Evolutionary conservation across 2,888 invertebrate genomes (phyloP).

Genomic region (Ornithoptera alexandrae): DNA sequence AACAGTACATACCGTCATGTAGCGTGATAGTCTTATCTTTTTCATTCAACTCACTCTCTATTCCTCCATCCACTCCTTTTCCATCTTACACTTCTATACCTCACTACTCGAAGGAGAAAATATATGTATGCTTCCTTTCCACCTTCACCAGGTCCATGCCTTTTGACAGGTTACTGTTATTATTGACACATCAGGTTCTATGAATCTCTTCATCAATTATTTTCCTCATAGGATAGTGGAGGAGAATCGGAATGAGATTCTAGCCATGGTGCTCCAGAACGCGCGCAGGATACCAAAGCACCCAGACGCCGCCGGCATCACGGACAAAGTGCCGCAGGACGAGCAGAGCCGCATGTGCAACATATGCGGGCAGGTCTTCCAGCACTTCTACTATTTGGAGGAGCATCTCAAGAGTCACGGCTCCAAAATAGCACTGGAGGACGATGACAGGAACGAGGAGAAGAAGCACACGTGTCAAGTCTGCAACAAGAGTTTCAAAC

Average conservation of each 20-base stretch:
- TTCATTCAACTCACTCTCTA: no score
- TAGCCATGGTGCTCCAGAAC: slow-evolving; percentile 73
- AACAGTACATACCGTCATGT: neutral
- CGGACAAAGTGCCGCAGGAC: slow-evolving; percentile 47
- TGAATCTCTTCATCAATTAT: neutral
- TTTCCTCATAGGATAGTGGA: slow-evolving; percentile 59
- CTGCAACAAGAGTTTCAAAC: slow-evolving; percentile 66
- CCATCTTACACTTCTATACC: no score
- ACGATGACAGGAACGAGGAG: slow-evolving; percentile 51
- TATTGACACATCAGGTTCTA: no score
- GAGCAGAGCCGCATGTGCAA: slow-evolving; percentile 67
- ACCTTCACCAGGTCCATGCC: no score
- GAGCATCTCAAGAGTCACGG: slow-evolving; percentile 71
- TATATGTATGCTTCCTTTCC: no score
- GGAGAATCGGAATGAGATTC: slow-evolving; percentile 62
- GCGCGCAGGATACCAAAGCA: slow-evolving; percentile 62
- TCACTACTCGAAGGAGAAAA: no score
- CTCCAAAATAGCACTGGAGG: slow-evolving; percentile 58
- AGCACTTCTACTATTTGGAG: slow-evolving; percentile 70
- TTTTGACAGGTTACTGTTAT: no score
- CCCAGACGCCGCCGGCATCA: slow-evolving; percentile 36
- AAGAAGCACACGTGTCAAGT: slow-evolving; percentile 64
- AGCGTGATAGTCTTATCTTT: no score
- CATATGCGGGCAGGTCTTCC: slow-evolving; percentile 71
- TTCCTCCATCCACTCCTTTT: no score